phyloP scores from a whole-genome alignment of 1,140 invertebrate genomes.

The Gryon sp. region DNA sequence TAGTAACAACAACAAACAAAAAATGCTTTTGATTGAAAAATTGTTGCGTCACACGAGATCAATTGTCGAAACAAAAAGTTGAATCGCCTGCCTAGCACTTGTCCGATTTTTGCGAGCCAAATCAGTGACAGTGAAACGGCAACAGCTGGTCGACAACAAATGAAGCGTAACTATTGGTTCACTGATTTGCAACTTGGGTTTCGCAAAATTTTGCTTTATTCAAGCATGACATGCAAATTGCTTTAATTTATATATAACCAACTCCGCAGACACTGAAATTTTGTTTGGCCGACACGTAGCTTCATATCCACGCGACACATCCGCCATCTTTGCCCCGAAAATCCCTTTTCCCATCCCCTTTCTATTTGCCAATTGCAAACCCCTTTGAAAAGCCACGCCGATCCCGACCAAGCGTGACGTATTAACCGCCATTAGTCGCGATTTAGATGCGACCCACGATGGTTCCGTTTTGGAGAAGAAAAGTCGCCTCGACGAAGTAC shows the following conservation, averaged over 20 bases:
- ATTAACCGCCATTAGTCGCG: conserved; percentile 62
- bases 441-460: conserved; percentile 61
- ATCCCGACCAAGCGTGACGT: conserved; percentile 55
- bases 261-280: conserved; percentile 61
- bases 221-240: conserved; percentile 71
- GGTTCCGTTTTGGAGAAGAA: conserved; percentile 42
- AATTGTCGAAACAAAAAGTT: too few relatives aligned
- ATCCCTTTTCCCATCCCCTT: too few relatives aligned
- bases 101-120: neutral
- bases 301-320: too few relatives aligned
- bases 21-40: too few relatives aligned
- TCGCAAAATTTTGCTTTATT: conserved; percentile 41
- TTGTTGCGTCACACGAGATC: too few relatives aligned
- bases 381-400: neutral
- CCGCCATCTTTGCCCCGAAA: conserved; percentile 5
- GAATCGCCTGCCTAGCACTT: too few relatives aligned
- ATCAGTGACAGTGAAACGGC: conserved; percentile 10
- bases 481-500: conserved; percentile 42
- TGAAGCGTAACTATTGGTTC: conserved; percentile 35
- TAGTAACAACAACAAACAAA: too few relatives aligned
- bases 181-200: conserved; percentile 25
- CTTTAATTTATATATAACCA: conserved; percentile 73
- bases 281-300: conserved; percentile 66
- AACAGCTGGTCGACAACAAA: neutral
- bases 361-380: neutral